Percentiles rank a stretch among this genome's conserved stretches.
phyloP scores from a whole-genome alignment of 2,888 invertebrate genomes.

The Acanthosepion lycidas region DNA sequence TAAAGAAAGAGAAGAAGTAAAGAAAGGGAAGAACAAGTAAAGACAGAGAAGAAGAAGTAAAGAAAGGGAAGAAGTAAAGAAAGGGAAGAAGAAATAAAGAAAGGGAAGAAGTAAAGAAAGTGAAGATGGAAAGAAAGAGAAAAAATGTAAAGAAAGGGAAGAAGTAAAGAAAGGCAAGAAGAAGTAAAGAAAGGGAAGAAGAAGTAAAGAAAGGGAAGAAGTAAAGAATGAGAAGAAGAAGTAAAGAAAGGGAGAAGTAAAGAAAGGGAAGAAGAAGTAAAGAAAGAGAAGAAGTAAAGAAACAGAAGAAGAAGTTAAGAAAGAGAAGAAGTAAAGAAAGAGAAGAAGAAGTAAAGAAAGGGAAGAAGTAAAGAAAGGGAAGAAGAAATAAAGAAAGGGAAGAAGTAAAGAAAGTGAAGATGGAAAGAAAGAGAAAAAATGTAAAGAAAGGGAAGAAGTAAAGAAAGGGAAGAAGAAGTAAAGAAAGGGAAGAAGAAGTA shows the following conservation, averaged over 20 bases:
- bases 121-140: no score
- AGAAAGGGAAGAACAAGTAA: neutral
- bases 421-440: neutral
- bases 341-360: neutral
- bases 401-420: neutral
- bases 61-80: neutral
- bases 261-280: neutral
- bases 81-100: neutral
- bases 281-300: neutral
- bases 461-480: neutral
- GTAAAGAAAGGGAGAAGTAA: neutral
- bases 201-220: neutral
- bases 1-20: neutral
- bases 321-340: neutral
- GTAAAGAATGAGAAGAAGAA: no score
- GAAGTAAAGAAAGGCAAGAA: neutral
- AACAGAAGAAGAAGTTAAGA: neutral
- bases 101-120: neutral
- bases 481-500: neutral
- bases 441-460: neutral
- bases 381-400: neutral
- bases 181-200: neutral
- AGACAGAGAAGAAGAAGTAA: neutral
- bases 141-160: neutral
- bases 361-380: neutral